Percentiles rank a stretch among this genome's conserved stretches.
phyloP scores from a whole-genome alignment of 2,888 invertebrate genomes.

The Drosophila leonis region DNA sequence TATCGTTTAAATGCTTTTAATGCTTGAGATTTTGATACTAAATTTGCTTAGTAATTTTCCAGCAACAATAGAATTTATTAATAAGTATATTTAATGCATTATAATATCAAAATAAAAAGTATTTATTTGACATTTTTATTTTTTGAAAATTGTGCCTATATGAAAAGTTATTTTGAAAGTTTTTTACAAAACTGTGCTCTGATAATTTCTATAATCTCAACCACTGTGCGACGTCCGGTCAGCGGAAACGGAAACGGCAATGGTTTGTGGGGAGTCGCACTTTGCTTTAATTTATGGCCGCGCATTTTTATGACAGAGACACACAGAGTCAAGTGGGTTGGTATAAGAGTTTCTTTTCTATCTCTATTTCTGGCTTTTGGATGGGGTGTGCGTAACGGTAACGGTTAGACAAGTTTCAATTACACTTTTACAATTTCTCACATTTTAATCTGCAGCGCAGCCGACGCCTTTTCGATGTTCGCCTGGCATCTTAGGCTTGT shows the following conservation, averaged over 20 bases:
- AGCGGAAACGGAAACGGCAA: conserved; percentile 67
- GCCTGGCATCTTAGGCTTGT: conserved; percentile 70
- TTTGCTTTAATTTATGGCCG: conserved; percentile 77
- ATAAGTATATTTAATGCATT: not conserved
- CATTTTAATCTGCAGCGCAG: conserved; percentile 72
- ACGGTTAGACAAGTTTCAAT: conserved; percentile 79
- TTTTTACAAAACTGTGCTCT: not conserved
- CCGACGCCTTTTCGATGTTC: conserved; percentile 77
- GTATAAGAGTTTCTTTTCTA: conserved; percentile 31
- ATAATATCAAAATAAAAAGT: not conserved
- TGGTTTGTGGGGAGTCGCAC: conserved; percentile 57
- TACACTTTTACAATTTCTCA: conserved; percentile 81
- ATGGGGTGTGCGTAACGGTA: conserved; percentile 51
- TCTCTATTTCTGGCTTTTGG: conserved; percentile 13
- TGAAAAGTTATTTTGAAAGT: no score
- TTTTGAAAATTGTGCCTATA: no score
- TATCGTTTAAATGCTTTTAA: not conserved
- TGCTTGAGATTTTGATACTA: not conserved
- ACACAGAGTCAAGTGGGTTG: conserved; percentile 57
- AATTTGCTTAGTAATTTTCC: not conserved
- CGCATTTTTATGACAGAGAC: conserved; percentile 80
- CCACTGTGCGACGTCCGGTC: conserved; percentile 55
- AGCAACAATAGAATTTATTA: not conserved
- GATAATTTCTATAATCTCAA: not conserved
- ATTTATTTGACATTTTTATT: not conserved